A percentile compares a stretch with the other conserved stretches of the same genome.
These are phyloP conservation scores for Hyles lineata DNA, from an alignment of 2,888 invertebrate genomes.

Conservation along the genomic window DNA sequence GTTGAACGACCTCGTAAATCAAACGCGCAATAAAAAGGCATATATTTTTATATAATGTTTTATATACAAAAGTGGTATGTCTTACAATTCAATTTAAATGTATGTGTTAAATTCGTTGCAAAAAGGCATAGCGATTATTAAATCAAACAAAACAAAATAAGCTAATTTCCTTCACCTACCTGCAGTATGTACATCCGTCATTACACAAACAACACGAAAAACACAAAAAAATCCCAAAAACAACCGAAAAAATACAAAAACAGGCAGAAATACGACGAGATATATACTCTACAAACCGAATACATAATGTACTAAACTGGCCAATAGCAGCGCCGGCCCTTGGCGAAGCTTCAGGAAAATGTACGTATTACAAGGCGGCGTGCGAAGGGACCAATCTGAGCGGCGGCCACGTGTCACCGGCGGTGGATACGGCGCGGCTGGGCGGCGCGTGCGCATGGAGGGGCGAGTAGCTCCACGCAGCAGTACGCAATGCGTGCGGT, in stretches of 20 bases:
- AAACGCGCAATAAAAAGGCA: neutral
- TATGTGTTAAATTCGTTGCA: too few species aligned
- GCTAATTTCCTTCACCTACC: too few species aligned
- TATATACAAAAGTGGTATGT: neutral
- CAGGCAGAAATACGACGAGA: neutral
- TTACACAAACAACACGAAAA: neutral
- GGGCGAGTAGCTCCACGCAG: conserved; percentile 63
- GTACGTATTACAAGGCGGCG: conserved; percentile 57
- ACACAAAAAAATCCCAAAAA: neutral
- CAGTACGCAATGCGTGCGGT: conserved; percentile 74
- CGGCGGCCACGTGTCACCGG: conserved; percentile 56
- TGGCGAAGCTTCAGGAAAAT: conserved; percentile 68
- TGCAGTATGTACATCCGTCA: too few species aligned
- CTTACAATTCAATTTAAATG: too few species aligned
- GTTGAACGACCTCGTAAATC: neutral
- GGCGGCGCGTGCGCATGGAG: conserved; percentile 56
- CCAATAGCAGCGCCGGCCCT: conserved; percentile 62
- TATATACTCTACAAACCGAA: neutral
- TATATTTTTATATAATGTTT: neutral
- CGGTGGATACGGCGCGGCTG: conserved; percentile 60
- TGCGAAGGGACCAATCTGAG: conserved; percentile 78
- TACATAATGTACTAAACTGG: conserved; percentile 35
- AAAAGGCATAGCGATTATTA: too few species aligned
- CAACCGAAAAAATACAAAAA: conserved; percentile 10
- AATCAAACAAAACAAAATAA: too few species aligned